phyloP scores from a whole-genome alignment of 2,113 vertebrate genomes.

The Regulus satrapa region DNA sequence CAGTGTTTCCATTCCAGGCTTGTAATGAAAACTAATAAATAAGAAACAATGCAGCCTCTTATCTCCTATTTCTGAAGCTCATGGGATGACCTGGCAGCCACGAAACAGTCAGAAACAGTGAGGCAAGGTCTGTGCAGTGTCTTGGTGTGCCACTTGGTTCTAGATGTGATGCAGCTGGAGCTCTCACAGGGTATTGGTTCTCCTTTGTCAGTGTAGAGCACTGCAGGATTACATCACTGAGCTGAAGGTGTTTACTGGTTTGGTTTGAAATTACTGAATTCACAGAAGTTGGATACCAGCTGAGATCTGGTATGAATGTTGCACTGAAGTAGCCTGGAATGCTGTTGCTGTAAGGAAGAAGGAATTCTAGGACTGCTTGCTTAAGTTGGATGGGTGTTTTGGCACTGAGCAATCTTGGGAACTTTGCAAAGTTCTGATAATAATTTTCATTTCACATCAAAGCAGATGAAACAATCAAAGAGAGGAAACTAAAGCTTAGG shows the following conservation, averaged over 20 bases:
- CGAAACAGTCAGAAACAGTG: background rate
- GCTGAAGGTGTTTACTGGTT: background rate
- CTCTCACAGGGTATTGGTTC: background rate
- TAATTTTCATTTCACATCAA: slow-evolving; percentile 59
- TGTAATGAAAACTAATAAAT: background rate
- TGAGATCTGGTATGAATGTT: background rate
- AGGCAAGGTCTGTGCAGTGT: background rate
- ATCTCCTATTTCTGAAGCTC: background rate
- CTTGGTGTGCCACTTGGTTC: background rate
- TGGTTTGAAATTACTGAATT: background rate
- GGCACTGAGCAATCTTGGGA: background rate
- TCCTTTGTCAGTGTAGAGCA: background rate
- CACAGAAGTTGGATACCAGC: background rate
- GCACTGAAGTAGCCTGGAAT: background rate
- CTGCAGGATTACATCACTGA: background rate
- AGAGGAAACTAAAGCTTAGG: background rate
- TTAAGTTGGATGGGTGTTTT: background rate
- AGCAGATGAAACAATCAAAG: slow-evolving; percentile 45
- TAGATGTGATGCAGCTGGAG: background rate
- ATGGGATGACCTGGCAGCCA: background rate
- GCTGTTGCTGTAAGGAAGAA: background rate
- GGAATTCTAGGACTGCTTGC: background rate
- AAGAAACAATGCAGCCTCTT: background rate
- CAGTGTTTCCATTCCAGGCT: background rate
- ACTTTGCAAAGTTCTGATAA: background rate